Base-by-base conservation (phyloP, 2,113 vertebrate species). In the Coryphaenoides rupestris region DNA sequence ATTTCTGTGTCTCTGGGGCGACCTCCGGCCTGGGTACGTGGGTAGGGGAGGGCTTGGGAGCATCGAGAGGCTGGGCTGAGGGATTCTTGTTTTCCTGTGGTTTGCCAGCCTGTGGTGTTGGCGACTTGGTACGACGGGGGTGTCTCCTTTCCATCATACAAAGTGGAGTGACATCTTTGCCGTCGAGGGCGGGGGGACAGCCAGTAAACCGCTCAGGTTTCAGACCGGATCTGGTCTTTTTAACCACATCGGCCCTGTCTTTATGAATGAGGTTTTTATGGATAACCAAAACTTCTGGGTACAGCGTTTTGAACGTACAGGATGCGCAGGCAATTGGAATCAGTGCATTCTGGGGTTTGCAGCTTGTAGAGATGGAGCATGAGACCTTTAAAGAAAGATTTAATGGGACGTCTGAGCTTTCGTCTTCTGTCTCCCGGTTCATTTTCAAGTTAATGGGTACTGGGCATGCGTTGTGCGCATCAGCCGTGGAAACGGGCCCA, bases 251-350 rank as follows among this genome's bases (percentile, higher is more conserved):
- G 0, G 86, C 83, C 62, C 91, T 93, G 64, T 93, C 92, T 66
- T 94, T 95, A 68, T 99, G 97, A 66, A 77, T 78, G 74, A 99
- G 86, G 54, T 90, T 89, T 79, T 91, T 92, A 87, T 99, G 97
- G 86, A 98, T 94, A 21, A 89, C 83, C 28, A 99, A 75, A 19
- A 99, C 95, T 72, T 99, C 97, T 0, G n/a, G 97, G 76, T 95
- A 95, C 24, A 95, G 85, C 0, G 94, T 96, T 88, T 90, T 92
- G 78, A 92, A 98, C 10, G 92, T 77, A 84, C 96, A 99, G 54
- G 92, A 90, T 0, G 91, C 83, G 60, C 97, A 99, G 65, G 87
- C 78, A 50, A 73, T 90, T 46, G 86, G 88, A 52, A 84, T 81
- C 63, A 91, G 77, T 0, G 86, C 69, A 24, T 75, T 84, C 71